A percentile compares a stretch with the other conserved stretches of the same genome.
phyloP scores from a whole-genome alignment of 2,888 invertebrate species.

The Lampropteryx suffumata region DNA sequence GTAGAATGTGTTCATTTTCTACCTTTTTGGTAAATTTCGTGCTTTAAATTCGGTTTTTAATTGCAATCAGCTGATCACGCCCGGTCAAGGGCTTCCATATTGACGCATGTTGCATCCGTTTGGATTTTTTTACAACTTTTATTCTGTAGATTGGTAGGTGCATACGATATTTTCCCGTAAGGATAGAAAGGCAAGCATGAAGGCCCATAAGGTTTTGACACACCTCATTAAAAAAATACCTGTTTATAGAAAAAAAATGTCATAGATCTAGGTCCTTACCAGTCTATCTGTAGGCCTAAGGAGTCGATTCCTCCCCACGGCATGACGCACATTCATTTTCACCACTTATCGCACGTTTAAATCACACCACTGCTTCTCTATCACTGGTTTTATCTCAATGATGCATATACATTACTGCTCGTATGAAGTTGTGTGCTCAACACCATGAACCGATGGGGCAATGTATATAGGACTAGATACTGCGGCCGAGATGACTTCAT shows the following conservation, averaged over 20 bases:
- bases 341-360: conserved; percentile 49
- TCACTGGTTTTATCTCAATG: conserved; percentile 57
- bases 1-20: conserved; percentile 16
- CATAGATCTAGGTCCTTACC: conserved; percentile 50
- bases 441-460: conserved; percentile 50
- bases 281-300: conserved; percentile 55
- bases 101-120: conserved; percentile 11
- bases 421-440: conserved; percentile 43
- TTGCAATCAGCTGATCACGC: conserved; percentile 64
- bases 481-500: conserved; percentile 19
- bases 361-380: conserved; percentile 48
- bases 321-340: conserved; percentile 67
- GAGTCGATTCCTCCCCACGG: conserved; percentile 55
- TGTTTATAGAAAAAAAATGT: background rate
- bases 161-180: background rate
- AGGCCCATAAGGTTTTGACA: no score
- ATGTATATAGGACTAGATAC: conserved; percentile 58
- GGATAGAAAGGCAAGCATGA: background rate
- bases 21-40: conserved; percentile 10
- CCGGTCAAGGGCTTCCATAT: conserved; percentile 53
- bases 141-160: no score
- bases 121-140: background rate
- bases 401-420: conserved; percentile 50
- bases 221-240: background rate
- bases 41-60: conserved; percentile 33